Evolutionary conservation across 2,888 invertebrate genomes (phyloP).

Genomic region (Drosophila kuntzei): DNA sequence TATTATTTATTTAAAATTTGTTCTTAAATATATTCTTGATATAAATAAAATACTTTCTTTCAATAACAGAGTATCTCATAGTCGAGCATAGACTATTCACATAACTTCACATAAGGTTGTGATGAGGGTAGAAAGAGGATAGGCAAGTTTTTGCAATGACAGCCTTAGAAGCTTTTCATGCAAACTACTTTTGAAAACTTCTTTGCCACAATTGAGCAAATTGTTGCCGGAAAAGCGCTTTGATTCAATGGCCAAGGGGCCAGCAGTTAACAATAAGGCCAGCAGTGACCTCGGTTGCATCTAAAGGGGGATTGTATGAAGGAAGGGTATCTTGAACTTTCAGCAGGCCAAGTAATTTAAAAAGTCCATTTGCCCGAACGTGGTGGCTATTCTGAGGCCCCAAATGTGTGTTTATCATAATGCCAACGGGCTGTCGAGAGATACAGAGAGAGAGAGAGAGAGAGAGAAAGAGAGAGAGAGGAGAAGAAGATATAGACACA

Average conservation of each 20-base stretch:
- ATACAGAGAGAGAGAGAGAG: neutral
- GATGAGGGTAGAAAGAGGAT: neutral
- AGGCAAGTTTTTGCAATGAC: slow-evolving; percentile 19
- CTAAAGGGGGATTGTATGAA: neutral
- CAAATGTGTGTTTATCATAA: slow-evolving; percentile 79
- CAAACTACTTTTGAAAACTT: slow-evolving; percentile 52
- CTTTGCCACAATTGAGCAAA: slow-evolving; percentile 67
- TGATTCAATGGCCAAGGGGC: slow-evolving; percentile 63
- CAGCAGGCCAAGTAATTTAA: slow-evolving; percentile 64
- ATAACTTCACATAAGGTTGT: neutral
- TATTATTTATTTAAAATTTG: too few species aligned
- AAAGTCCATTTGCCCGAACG: slow-evolving; percentile 63
- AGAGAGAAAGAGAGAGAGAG: neutral
- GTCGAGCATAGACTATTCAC: neutral
- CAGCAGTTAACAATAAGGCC: slow-evolving; percentile 14
- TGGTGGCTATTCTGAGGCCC: slow-evolving; percentile 25
- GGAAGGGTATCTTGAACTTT: slow-evolving; percentile 27
- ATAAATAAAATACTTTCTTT: too few species aligned
- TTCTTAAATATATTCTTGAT: too few species aligned
- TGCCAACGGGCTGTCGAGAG: slow-evolving; percentile 47
- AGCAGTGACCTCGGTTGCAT: slow-evolving; percentile 25
- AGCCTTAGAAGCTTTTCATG: slow-evolving; percentile 49
- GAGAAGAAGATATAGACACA: neutral
- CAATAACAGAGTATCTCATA: neutral
- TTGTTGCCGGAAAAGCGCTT: slow-evolving; percentile 68